These are phyloP conservation scores for Eilema depressum DNA, from an alignment of 2,888 invertebrate species.

Conservation along the genomic window DNA sequence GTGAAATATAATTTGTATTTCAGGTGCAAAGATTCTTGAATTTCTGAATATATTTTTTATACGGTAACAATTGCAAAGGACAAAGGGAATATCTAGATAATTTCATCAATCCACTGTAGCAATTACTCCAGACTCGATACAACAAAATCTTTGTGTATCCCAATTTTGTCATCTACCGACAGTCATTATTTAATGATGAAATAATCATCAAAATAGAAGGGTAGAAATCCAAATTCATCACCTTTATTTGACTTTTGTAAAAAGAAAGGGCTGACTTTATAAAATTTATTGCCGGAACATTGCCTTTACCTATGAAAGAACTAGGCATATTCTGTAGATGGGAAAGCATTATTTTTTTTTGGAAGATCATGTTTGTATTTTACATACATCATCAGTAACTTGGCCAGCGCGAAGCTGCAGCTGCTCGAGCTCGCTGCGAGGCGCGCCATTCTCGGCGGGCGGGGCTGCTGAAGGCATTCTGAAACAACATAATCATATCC, in stretches of 20 bases:
- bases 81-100: no score
- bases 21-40: no score
- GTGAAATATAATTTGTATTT: no score
- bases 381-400: constrained; percentile 95
- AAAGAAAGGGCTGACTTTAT: not conserved
- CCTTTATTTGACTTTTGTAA: not conserved
- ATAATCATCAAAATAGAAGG: not conserved
- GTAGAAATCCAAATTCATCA: not conserved
- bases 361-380: not conserved
- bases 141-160: no score
- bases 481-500: constrained; percentile 60
- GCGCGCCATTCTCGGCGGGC: constrained; percentile 89
- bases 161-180: no score
- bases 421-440: constrained; percentile 95
- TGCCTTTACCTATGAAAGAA: no score
- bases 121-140: no score
- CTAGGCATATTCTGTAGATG: no score
- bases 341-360: not conserved
- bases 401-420: constrained; percentile 94
- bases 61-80: no score
- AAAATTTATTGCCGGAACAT: no score
- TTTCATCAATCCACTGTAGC: no score
- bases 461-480: constrained; percentile 89
- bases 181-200: not conserved
- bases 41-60: no score